A percentile compares a stretch with the other conserved stretches of the same genome.
Conservation (phyloP, 1,140 invertebrate genomes). For the Oedothorax gibbosus region DNA sequence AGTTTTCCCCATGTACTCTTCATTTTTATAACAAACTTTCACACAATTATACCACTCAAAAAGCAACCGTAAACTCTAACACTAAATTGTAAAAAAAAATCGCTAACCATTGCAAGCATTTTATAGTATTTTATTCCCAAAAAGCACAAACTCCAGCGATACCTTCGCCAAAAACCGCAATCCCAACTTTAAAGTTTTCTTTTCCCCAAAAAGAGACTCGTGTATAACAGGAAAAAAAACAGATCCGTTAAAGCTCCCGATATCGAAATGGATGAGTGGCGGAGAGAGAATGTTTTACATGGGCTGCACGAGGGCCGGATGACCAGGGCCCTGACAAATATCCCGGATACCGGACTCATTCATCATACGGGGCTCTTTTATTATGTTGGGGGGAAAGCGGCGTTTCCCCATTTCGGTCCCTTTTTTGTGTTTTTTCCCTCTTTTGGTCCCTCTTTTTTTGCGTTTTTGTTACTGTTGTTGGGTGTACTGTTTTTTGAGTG, state of each 20-base stretch:
- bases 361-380: constrained; percentile 53
- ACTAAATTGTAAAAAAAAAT: no score
- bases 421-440: neutral
- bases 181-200: constrained; percentile 26
- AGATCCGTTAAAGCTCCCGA: constrained; percentile 37
- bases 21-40: no score
- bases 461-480: no score
- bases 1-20: no score
- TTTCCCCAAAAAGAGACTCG: constrained; percentile 11
- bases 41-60: no score
- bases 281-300: constrained; percentile 51
- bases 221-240: neutral
- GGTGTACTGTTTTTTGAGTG: no score
- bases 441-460: no score
- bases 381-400: constrained; percentile 26
- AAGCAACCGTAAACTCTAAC: no score
- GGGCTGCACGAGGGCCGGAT: constrained; percentile 50
- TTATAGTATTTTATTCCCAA: no score
- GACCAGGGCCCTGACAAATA: constrained; percentile 55
- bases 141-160: no score
- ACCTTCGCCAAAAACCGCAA: constrained; percentile 24
- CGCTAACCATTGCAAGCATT: no score
- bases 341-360: constrained; percentile 53
- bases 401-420: neutral
- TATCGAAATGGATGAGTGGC: constrained; percentile 44